These are phyloP conservation scores for Taenaris catops DNA, from an alignment of 2,888 invertebrate genomes.

Conservation along the genomic window DNA sequence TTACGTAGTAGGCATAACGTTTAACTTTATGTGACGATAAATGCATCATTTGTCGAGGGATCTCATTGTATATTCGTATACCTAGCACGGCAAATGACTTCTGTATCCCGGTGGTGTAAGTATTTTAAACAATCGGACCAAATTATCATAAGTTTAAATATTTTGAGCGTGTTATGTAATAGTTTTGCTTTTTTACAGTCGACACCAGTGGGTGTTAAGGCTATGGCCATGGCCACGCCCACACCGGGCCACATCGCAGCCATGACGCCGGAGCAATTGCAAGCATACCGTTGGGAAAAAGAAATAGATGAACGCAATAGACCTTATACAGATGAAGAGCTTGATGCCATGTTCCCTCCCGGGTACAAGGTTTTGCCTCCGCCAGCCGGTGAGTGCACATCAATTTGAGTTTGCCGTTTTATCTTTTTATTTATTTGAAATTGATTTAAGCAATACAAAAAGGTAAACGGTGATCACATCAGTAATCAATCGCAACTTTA, in stretches of 20 bases:
- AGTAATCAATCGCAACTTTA: conserved; percentile 68
- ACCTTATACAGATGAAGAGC: conserved; percentile 97
- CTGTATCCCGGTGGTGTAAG: too few species aligned
- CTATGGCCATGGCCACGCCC: conserved; percentile 99
- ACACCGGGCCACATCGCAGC: conserved; percentile 97
- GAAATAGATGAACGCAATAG: conserved; percentile 99
- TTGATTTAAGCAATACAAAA: conserved; percentile 9
- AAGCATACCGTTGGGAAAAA: conserved; percentile 98
- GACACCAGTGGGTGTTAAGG: conserved; percentile 95
- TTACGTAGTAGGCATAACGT: too few species aligned
- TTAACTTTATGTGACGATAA: too few species aligned
- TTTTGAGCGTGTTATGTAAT: too few species aligned
- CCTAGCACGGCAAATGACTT: too few species aligned
- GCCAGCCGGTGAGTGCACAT: conserved; percentile 85
- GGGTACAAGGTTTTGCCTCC: conserved; percentile 98
- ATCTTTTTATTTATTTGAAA: conserved; percentile 19
- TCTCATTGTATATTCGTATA: too few species aligned
- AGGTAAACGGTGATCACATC: conserved; percentile 42
- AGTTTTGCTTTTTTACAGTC: conserved; percentile 43
- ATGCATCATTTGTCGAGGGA: too few species aligned
- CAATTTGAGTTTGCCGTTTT: conserved; percentile 21
- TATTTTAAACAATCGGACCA: too few species aligned
- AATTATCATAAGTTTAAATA: too few species aligned
- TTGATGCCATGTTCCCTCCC: conserved; percentile 98
- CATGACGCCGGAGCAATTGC: conserved; percentile 99